phyloP scores from a whole-genome alignment of 2,888 invertebrate genomes.

The Dendrolimus houi region DNA sequence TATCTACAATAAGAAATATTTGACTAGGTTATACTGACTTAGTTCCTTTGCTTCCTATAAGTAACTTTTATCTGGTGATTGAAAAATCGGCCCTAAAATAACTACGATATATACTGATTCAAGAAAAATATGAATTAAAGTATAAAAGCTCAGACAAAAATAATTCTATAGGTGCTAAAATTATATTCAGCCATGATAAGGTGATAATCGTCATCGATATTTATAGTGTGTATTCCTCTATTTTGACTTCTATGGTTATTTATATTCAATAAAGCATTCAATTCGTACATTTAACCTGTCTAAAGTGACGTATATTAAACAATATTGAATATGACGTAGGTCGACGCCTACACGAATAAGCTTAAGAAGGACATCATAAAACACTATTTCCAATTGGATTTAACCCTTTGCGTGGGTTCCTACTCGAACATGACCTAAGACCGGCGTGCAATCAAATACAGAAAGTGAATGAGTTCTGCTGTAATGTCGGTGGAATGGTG shows the following conservation, averaged over 20 bases:
- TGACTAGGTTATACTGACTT: neutral
- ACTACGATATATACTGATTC: no score
- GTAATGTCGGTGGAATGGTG: no score
- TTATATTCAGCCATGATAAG: no score
- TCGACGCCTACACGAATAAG: neutral
- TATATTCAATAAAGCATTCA: neutral
- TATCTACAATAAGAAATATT: slow-evolving; percentile 1
- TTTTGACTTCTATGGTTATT: neutral
- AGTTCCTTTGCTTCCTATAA: no score
- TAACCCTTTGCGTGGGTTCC: neutral
- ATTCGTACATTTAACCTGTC: neutral
- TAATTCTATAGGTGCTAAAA: no score
- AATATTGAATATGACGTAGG: neutral
- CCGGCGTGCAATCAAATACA: neutral
- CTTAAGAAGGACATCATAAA: neutral
- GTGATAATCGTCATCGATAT: no score
- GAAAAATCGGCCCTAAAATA: no score
- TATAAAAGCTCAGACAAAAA: no score
- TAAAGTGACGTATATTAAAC: neutral
- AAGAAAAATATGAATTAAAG: no score
- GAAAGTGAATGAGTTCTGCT: slow-evolving; percentile 6
- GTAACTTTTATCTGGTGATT: no score
- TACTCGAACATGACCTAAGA: slow-evolving; percentile 5
- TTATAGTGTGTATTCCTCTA: no score
- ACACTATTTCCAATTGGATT: neutral